Evolutionary conservation across 2,888 invertebrate species (phyloP), one percentile per base, ranked within the genome.

Genomic region (Dicyrtomina minuta): DNA sequence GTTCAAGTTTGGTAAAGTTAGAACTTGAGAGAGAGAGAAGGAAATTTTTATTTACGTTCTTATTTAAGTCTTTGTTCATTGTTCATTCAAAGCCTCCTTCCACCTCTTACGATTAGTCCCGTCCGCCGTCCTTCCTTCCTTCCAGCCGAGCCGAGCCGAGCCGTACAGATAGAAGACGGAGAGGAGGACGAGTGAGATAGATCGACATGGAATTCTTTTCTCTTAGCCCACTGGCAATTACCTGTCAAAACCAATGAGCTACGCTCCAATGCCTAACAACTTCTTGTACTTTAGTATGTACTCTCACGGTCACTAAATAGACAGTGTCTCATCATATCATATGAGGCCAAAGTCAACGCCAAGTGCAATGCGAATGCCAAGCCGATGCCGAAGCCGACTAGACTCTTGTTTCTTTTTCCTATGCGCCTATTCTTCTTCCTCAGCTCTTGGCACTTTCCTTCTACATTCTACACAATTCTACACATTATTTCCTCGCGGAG

Each of bases 161-260:
- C n/a, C n/a, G n/a, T n/a, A n/a, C n/a, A n/a, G n/a, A n/a, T n/a
- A n/a, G n/a, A n/a, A n/a, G n/a, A n/a, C n/a, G n/a, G n/a, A n/a
- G n/a, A 51, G 20, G 2, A 22, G 10, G 10, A 1, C 1, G 17
- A 3, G 15, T 17, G 17, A 51, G 17, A 17, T 51, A 20, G 17
- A 51, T 24, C 22, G 51, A 2, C 26, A 26, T 55, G 55, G 64
- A 64, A 64, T 64, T 64, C 64, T 64, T 53, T 64, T 39, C 27
- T 46, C 15, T 51, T 33, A 51, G 51, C 64, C 64, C 64, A 39
- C 51, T 49, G 64, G 64, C 64, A 64, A 64, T 51, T 64, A 64
- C 51, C 64, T 64, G 64, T 64, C 64, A 64, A 64, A 64, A 64
- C 33, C 64, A 64, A 64, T 64, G 64, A 64, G 46, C 27, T 64